A percentile compares a stretch with the other conserved stretches of the same genome.
These are phyloP conservation scores for Terebella lapidaria DNA, from an alignment of 2,888 invertebrate species.

Conservation along the genomic window DNA sequence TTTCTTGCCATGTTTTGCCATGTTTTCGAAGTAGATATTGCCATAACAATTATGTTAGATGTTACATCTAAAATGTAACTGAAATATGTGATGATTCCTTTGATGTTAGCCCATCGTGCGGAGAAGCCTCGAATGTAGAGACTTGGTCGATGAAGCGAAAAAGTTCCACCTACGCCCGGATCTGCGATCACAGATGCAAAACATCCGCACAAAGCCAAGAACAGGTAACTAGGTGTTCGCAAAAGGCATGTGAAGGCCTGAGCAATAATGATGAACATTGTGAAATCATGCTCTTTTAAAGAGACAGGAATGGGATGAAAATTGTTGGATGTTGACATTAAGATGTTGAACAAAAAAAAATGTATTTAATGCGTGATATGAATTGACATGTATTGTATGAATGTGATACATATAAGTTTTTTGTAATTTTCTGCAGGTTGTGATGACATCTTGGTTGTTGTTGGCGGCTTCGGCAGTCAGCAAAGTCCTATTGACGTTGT, in stretches of 20 bases:
- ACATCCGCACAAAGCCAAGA: slow-evolving; percentile 35
- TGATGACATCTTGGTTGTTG: slow-evolving; percentile 41
- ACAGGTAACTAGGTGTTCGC: too few species aligned
- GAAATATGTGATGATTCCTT: neutral
- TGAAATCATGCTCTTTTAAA: too few species aligned
- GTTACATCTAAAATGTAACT: neutral
- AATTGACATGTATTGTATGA: too few species aligned
- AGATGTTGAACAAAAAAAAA: too few species aligned
- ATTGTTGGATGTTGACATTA: too few species aligned
- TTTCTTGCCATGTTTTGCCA: neutral
- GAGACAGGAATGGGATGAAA: too few species aligned
- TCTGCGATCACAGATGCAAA: slow-evolving; percentile 42
- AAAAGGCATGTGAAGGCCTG: too few species aligned
- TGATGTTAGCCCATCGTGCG: slow-evolving; percentile 36
- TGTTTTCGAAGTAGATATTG: neutral
- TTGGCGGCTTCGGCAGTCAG: slow-evolving; percentile 50
- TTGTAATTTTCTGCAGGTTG: slow-evolving; percentile 31
- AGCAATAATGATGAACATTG: too few species aligned
- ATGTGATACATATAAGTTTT: too few species aligned
- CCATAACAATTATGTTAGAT: too few species aligned
- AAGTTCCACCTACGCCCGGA: slow-evolving; percentile 49
- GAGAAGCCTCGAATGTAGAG: slow-evolving; percentile 43
- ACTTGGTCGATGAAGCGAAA: slow-evolving; percentile 50
- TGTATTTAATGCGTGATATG: too few species aligned
- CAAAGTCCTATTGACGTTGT: slow-evolving; percentile 49